Base-by-base conservation (phyloP, 2,113 vertebrate species). In the Probosciger aterrimus region DNA sequence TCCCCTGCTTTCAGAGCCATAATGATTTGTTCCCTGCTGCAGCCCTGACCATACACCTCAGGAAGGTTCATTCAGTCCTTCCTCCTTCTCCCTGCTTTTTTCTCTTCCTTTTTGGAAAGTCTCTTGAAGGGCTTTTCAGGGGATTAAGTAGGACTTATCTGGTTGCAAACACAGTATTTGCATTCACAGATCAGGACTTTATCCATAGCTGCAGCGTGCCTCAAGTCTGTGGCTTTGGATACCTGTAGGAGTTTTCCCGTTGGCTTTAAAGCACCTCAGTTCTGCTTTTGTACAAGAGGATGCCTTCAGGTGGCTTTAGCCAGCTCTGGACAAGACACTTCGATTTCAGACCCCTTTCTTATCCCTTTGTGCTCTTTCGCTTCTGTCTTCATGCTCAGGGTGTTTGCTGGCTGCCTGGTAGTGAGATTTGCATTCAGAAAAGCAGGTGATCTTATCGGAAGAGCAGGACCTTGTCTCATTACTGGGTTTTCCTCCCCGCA, bases 331-430 rank as follows among this genome's bases (percentile, higher is more conserved):
- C 25, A 43, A 18, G 37, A 4, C 11, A 35, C 37, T 63, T 59
- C 67, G 31, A 28, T 69, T 65, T 50, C 78, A 44, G n/a, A 41
- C 10, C 37, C 76, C 7, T 44, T 64, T 28, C 12, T 24, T 13
- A 4, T 5, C 12, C 22, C 60, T 59, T 24, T 12, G 20, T 52
- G 41, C 46, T 63, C 33, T 65, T 88, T 28, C 19, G 31, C 39
- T 65, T 14, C 28, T n/a, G 9, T 25, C 33, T 76, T n/a, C 0
- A 0, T 15, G 19, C 59, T 27, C 3, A n/a, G 25, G 23, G 18
- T 74, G 73, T 71, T 82, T 25, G 33, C 74, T 31, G 31, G 12
- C 73, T 69, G 13, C 57, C 69, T 74, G 0, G 0, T 5, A 17
- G 49, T 0, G 5, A 18, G 67, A 20, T 78, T 67, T 59, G 37